Evolutionary conservation across 2,113 vertebrate genomes (phyloP).

Genomic region (Tupaia tana): DNA sequence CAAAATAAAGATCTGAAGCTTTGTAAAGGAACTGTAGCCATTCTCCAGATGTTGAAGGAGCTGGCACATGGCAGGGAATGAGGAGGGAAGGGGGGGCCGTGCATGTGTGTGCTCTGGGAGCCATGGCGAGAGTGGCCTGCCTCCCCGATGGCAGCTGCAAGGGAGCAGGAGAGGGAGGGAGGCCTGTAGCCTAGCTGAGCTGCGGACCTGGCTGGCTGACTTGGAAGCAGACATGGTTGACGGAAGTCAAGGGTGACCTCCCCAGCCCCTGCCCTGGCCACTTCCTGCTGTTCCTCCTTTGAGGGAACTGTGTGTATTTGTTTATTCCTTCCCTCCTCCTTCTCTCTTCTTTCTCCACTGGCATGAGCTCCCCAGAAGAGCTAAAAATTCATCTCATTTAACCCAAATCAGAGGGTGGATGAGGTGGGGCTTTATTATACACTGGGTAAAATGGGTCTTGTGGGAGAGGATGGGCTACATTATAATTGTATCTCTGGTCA

Average conservation of each 20-base stretch:
- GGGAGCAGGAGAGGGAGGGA: not conserved
- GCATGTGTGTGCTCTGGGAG: not conserved
- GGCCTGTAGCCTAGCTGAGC: not conserved
- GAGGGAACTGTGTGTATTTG: not conserved
- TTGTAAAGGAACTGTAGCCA: not conserved
- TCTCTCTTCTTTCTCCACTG: constrained; percentile 31
- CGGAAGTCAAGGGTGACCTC: not conserved
- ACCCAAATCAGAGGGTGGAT: constrained; percentile 79
- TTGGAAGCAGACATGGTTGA: not conserved
- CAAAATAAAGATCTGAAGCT: not conserved
- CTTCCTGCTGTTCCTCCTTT: not conserved
- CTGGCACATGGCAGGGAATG: not conserved
- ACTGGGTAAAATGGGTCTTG: constrained; percentile 45
- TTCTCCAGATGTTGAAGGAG: not conserved
- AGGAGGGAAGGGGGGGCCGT: not conserved
- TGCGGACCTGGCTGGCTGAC: not conserved
- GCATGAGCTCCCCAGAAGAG: constrained; percentile 84
- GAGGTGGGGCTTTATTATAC: constrained; percentile 49
- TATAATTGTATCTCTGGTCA: constrained; percentile 67
- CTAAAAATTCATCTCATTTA: constrained; percentile 94
- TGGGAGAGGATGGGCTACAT: constrained; percentile 66
- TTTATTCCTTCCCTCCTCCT: not conserved
- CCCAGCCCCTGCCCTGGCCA: fast-evolving
- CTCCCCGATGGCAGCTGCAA: fast-evolving
- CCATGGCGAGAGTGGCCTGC: fast-evolving